A percentile compares a stretch with the other conserved stretches of the same genome.
phyloP scores from a whole-genome alignment of 2,888 invertebrate species.

The Hydrotaea cyrtoneurina region DNA sequence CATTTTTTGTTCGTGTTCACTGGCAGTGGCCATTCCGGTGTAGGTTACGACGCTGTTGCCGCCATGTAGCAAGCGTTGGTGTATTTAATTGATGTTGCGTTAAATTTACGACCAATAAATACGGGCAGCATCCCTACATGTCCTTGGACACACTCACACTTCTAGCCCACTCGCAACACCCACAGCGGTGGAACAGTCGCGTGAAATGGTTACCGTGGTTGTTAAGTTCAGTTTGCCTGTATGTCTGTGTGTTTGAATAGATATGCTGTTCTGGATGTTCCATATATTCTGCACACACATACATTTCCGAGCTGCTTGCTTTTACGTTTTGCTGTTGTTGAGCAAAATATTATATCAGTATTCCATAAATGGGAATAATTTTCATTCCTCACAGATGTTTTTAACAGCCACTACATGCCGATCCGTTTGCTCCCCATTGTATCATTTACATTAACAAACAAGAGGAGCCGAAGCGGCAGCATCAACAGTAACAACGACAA shows the following conservation, averaged over 20 bases:
- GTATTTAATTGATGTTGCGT: conserved; percentile 63
- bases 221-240: too few relatives aligned
- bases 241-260: too few relatives aligned
- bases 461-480: not conserved
- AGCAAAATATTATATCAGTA: conserved; percentile 16
- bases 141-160: not conserved
- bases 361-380: conserved; percentile 20
- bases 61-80: conserved; percentile 5
- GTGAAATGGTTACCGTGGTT: too few relatives aligned
- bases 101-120: conserved; percentile 57
- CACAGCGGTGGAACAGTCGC: too few relatives aligned
- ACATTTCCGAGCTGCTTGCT: too few relatives aligned
- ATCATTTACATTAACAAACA: conserved; percentile 32
- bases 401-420: conserved; percentile 38
- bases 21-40: conserved; percentile 16
- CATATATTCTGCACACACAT: too few relatives aligned
- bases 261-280: too few relatives aligned
- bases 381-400: conserved; percentile 33
- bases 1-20: conserved; percentile 31
- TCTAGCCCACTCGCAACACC: not conserved
- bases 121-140: not conserved
- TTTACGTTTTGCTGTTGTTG: not conserved
- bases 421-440: not conserved
- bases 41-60: conserved; percentile 12
- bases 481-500: not conserved